Evolutionary conservation across 2,113 vertebrate genomes (phyloP).

Genomic region (Erythrolamprus reginae): DNA sequence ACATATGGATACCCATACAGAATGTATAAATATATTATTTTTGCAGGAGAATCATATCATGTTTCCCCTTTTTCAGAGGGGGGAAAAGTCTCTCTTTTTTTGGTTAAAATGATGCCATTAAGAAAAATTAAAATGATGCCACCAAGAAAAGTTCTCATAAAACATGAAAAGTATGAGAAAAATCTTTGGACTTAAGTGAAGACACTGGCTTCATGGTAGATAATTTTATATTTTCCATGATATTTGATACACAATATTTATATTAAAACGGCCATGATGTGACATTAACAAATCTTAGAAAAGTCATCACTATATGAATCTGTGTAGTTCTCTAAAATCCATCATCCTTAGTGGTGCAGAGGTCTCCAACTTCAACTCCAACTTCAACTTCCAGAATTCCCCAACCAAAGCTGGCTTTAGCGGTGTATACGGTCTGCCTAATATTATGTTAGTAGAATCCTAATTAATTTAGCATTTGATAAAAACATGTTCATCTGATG

Average conservation of each 20-base stretch:
- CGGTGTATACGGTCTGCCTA: neutral
- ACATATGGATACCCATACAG: neutral
- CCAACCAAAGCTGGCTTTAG: too few relatives aligned
- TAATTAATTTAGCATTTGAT: neutral
- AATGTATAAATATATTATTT: neutral
- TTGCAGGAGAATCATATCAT: neutral
- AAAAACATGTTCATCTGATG: neutral
- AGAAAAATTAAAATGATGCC: neutral
- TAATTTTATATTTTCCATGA: neutral
- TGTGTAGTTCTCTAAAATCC: neutral
- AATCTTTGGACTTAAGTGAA: neutral
- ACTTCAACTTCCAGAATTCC: too few relatives aligned
- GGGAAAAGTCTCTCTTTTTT: neutral
- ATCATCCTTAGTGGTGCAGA: neutral
- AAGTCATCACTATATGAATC: neutral
- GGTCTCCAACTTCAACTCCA: too few relatives aligned
- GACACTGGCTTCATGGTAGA: neutral
- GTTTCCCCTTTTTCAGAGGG: too few relatives aligned
- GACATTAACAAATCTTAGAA: neutral
- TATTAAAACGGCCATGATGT: neutral
- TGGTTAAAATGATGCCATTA: neutral
- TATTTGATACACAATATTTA: neutral
- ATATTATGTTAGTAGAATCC: neutral
- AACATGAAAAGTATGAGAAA: neutral
- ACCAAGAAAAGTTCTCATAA: neutral